phyloP scores from a whole-genome alignment of 2,797 vertebrate species.

The Macroramphosus scolopax region DNA sequence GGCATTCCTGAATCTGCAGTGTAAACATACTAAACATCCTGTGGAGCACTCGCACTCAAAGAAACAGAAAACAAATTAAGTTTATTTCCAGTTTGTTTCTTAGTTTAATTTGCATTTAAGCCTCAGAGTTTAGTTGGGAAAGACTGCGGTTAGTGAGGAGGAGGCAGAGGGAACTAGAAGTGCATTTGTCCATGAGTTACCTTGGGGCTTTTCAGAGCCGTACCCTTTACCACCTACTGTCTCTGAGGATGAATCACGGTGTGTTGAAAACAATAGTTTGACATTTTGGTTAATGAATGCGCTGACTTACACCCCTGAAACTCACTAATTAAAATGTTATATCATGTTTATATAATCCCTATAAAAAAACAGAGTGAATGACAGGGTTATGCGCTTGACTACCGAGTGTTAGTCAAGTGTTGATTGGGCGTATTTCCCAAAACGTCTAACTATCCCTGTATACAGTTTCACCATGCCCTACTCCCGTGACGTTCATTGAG shows the following conservation, averaged over 20 bases:
- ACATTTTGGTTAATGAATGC: too few relatives aligned
- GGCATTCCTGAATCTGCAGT: slow-evolving; percentile 58
- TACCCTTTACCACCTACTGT: slow-evolving; percentile 17
- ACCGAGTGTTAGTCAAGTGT: background rate
- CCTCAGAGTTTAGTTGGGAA: slow-evolving; percentile 11
- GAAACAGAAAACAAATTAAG: slow-evolving; percentile 10
- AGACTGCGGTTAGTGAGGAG: slow-evolving; percentile 15
- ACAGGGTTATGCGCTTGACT: background rate
- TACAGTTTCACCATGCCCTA: slow-evolving; percentile 8
- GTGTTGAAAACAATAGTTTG: slow-evolving; percentile 8
- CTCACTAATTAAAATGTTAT: background rate
- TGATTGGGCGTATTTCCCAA: slow-evolving; percentile 5
- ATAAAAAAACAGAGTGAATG: too few relatives aligned
- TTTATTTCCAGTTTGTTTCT: slow-evolving; percentile 4
- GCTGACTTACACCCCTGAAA: background rate
- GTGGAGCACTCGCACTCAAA: slow-evolving; percentile 35
- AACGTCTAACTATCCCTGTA: slow-evolving; percentile 26
- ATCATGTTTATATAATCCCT: too few relatives aligned
- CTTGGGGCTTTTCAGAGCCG: slow-evolving; percentile 10
- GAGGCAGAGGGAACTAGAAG: slow-evolving; percentile 18
- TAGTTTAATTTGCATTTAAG: slow-evolving; percentile 6
- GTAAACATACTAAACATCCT: slow-evolving; percentile 42
- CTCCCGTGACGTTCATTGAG: slow-evolving; percentile 25
- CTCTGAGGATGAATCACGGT: slow-evolving; percentile 3
- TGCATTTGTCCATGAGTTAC: slow-evolving; percentile 12